Conservation (phyloP, 2,113 vertebrate genomes). For the Ascaphus truei region DNA sequence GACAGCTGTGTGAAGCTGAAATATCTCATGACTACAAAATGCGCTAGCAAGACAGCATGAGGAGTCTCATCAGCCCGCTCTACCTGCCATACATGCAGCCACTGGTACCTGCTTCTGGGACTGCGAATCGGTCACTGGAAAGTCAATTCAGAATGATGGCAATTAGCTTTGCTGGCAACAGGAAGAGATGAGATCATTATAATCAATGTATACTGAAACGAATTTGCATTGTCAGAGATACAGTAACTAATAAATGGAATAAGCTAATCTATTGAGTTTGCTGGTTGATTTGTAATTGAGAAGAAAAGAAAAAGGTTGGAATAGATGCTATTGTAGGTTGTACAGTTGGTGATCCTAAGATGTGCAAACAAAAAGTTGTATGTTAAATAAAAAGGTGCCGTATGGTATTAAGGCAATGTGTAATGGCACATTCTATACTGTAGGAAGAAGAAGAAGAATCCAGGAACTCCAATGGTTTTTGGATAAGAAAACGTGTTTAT, state of each 20-base stretch:
- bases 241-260: conserved; percentile 23
- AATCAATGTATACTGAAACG: no score
- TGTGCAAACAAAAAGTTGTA: no score
- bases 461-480: no score
- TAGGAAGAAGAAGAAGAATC: no score
- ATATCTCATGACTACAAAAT: conserved; percentile 97
- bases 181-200: not conserved
- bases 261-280: not conserved
- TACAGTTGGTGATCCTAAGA: no score
- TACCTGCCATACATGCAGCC: conserved; percentile 50
- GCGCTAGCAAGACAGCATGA: conserved; percentile 67
- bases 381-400: no score
- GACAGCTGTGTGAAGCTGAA: conserved; percentile 91
- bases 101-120: conserved; percentile 38
- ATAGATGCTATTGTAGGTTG: no score
- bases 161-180: not conserved
- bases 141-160: not conserved
- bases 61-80: conserved; percentile 28
- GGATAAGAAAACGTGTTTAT: no score
- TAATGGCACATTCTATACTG: no score
- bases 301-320: no score
- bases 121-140: not conserved
- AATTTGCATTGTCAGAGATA: no score
- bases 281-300: not conserved
- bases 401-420: no score